Evolutionary conservation across 2,888 invertebrate genomes (phyloP).

Genomic region (Yponomeuta sedellus): DNA sequence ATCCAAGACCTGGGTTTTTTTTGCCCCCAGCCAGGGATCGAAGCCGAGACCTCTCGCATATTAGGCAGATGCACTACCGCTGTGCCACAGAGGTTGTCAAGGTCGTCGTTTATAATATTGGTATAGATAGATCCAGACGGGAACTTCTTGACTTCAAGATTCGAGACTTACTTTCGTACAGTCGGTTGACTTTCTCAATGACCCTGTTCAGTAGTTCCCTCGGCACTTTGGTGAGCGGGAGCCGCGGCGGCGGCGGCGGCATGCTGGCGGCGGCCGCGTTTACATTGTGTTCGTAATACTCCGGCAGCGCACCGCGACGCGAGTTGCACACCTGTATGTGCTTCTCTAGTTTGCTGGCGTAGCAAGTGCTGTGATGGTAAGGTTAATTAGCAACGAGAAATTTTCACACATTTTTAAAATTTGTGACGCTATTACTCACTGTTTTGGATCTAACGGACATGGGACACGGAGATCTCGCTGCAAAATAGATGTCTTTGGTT

Average conservation of each 20-base stretch:
- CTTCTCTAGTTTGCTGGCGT: slow-evolving; percentile 79
- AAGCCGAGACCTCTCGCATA: no score
- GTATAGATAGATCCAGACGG: no score
- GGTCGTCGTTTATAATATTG: no score
- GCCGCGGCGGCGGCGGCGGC: slow-evolving; percentile 31
- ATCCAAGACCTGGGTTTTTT: no score
- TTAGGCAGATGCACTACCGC: no score
- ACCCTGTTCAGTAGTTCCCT: slow-evolving; percentile 39
- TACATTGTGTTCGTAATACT: slow-evolving; percentile 75
- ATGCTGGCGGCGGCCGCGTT: slow-evolving; percentile 41
- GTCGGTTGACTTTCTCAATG: slow-evolving; percentile 53
- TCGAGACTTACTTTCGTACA: slow-evolving; percentile 56
- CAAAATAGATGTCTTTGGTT: slow-evolving; percentile 24
- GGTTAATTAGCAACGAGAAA: slow-evolving; percentile 15
- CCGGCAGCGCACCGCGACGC: slow-evolving; percentile 60
- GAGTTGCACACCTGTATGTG: slow-evolving; percentile 86
- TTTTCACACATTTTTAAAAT: not conserved
- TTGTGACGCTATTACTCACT: slow-evolving; percentile 65
- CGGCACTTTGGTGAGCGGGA: slow-evolving; percentile 46
- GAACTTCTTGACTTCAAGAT: no score
- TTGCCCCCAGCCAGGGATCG: no score
- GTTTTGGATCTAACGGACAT: slow-evolving; percentile 85
- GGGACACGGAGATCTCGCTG: slow-evolving; percentile 74
- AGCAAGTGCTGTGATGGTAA: slow-evolving; percentile 74
- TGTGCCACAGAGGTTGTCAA: no score